phyloP scores from a whole-genome alignment of 1,140 invertebrate species.

The Macrocentrus cingulum region DNA sequence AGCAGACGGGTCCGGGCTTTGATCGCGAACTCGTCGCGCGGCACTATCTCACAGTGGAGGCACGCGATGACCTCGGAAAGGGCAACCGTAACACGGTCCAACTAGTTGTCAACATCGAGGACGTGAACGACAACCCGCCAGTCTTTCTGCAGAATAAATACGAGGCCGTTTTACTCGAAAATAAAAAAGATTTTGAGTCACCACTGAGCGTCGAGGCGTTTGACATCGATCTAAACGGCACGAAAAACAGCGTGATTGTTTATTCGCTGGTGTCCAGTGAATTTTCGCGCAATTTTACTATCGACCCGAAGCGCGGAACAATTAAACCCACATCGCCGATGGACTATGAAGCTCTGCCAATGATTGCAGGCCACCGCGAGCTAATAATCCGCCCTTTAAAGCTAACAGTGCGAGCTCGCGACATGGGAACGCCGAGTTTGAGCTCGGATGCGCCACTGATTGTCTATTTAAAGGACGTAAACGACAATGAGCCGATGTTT shows the following conservation, averaged over 20 bases:
- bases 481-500: slow-evolving; percentile 84
- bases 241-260: slow-evolving; percentile 80
- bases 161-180: slow-evolving; percentile 81
- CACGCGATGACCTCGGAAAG: slow-evolving; percentile 81
- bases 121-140: slow-evolving; percentile 87
- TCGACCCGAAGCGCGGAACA: slow-evolving; percentile 73
- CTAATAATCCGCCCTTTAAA: slow-evolving; percentile 67
- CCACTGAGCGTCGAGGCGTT: slow-evolving; percentile 77
- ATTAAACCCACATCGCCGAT: slow-evolving; percentile 69
- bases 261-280: slow-evolving; percentile 80
- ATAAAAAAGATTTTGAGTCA: slow-evolving; percentile 75
- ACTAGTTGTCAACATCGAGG: slow-evolving; percentile 81
- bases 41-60: slow-evolving; percentile 90
- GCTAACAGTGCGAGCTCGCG: slow-evolving; percentile 76
- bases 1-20: slow-evolving; percentile 72
- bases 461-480: slow-evolving; percentile 84
- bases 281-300: slow-evolving; percentile 76
- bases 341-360: slow-evolving; percentile 76
- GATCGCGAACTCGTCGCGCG: slow-evolving; percentile 84
- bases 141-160: slow-evolving; percentile 81
- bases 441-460: slow-evolving; percentile 73
- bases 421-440: slow-evolving; percentile 76
- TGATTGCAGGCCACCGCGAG: slow-evolving; percentile 61
- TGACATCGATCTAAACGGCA: slow-evolving; percentile 85
- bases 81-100: slow-evolving; percentile 88